Evolutionary conservation across 2,888 invertebrate genomes (phyloP), one percentile per base, ranked within the genome.

Genomic region (Heliconius hortense): DNA sequence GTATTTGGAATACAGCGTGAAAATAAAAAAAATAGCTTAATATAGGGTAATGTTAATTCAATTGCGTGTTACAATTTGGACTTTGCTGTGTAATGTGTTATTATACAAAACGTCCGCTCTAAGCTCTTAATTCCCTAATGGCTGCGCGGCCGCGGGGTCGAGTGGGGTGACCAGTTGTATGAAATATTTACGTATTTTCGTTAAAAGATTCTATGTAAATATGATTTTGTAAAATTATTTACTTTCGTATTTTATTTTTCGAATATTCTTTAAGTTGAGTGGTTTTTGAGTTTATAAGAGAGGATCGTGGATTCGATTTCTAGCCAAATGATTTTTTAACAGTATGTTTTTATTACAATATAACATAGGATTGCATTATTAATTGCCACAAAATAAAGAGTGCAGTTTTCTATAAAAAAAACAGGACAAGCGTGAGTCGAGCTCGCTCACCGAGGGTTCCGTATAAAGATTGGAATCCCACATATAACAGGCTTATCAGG

Each of bases 121-220:
- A 70, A 77, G 72, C 77, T 64, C 66, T 73, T 75, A 77, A 77
- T 75, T 64, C 77, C 66, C 70, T 31, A 60, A 73, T 62, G 70
- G 74, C 64, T 68, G 48, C 26, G 56, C 15, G 69, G 48, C 53
- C 26, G 63, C 26, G 69, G 39, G 48, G 39, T 66, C 56, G 66
- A 63, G 24, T 72, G 68, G 75, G 66, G 78, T 75, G 72, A 76
- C 67, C 73, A 70, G 39, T 26, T 24, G 2, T 4, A 43, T 13
- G 64, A n/a, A 64, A 26, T 1, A 18, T 60, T 26, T 60, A 60
- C 15, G 1, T 60, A 28, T 26, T 24, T 60, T 24, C 2, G 60
- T 26, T 26, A 26, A 56, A n/a, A n/a, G 8, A 56, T n/a, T 21
- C 5, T 48, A 18, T 18, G 0, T 48, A 48, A 7, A 48, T 43